A percentile compares a stretch with the other conserved stretches of the same genome.
Conservation (phyloP, 2,113 vertebrate genomes). For the Bufo gargarizans region DNA sequence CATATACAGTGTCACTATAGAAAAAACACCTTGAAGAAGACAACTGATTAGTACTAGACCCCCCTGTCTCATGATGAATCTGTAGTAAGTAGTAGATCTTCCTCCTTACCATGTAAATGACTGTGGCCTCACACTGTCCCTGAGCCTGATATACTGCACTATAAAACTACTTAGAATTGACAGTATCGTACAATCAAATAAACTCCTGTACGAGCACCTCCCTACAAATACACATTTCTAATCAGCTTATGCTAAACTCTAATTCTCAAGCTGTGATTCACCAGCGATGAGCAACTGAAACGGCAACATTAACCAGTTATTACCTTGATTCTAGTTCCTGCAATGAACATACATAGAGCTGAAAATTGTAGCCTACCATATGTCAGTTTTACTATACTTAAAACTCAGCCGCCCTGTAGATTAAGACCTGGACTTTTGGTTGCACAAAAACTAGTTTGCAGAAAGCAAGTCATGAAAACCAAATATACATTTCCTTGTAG, state of each 20-base stretch:
- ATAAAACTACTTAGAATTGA: neutral
- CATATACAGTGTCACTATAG: neutral
- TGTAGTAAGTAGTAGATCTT: no score
- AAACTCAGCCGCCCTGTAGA: no score
- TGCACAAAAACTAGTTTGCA: no score
- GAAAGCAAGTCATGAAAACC: no score
- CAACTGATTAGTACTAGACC: no score
- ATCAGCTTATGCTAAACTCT: conserved; percentile 54
- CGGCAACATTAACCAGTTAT: conserved; percentile 43
- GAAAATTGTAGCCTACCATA: no score
- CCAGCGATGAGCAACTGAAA: conserved; percentile 31
- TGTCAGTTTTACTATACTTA: no score
- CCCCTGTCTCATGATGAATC: no score
- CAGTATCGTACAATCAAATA: neutral
- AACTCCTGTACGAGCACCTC: neutral
- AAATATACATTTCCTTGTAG: no score
- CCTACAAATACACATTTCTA: conserved; percentile 40
- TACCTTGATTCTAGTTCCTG: neutral
- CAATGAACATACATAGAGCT: neutral
- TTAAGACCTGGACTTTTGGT: no score
- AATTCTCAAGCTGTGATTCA: conserved; percentile 52
- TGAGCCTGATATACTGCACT: neutral
- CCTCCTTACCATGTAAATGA: no score
- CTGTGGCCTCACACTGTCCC: neutral
- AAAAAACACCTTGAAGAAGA: no score